These are phyloP conservation scores for Drosophila borealis DNA, from an alignment of 2,888 invertebrate species.

Conservation along the genomic window DNA sequence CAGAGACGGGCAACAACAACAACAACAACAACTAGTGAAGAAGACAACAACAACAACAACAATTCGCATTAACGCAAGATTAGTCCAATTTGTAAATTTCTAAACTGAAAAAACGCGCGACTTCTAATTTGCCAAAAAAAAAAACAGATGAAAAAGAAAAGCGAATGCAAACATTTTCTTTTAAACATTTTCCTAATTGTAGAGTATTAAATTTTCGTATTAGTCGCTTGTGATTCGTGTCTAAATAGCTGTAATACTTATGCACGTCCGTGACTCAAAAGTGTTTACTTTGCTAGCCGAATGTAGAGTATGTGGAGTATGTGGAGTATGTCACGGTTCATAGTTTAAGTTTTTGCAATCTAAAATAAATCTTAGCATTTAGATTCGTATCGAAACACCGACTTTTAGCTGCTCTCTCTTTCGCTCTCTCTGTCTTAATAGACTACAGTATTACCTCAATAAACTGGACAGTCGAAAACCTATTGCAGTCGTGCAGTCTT, in stretches of 20 bases:
- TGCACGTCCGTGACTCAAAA: slow-evolving; percentile 3
- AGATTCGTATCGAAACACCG: background rate
- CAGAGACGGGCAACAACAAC: slow-evolving; percentile 19
- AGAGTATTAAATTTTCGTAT: slow-evolving; percentile 69
- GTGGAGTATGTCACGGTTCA: slow-evolving; percentile 18
- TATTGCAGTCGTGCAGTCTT: too few species aligned
- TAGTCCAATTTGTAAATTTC: slow-evolving; percentile 63
- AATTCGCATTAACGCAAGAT: slow-evolving; percentile 28
- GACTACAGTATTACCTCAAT: too few species aligned
- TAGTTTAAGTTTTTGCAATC: slow-evolving; percentile 52
- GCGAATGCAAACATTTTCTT: slow-evolving; percentile 14
- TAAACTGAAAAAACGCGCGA: slow-evolving; percentile 11
- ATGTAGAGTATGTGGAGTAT: background rate
- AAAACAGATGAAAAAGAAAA: slow-evolving; percentile 22
- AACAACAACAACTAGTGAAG: slow-evolving; percentile 1
- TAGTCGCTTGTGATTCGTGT: slow-evolving; percentile 62
- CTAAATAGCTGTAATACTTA: slow-evolving; percentile 11
- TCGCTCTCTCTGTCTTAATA: too few species aligned
- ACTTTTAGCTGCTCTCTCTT: background rate
- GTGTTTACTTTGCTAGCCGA: slow-evolving; percentile 41
- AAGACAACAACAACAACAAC: slow-evolving; percentile 6
- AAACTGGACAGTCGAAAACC: too few species aligned
- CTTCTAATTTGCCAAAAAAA: slow-evolving; percentile 61
- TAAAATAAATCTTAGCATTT: slow-evolving; percentile 41
- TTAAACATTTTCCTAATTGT: slow-evolving; percentile 53